Evolutionary conservation across 1,140 invertebrate genomes (phyloP), one percentile per base, ranked within the genome.

Genomic region (Zelostemma sp.): DNA sequence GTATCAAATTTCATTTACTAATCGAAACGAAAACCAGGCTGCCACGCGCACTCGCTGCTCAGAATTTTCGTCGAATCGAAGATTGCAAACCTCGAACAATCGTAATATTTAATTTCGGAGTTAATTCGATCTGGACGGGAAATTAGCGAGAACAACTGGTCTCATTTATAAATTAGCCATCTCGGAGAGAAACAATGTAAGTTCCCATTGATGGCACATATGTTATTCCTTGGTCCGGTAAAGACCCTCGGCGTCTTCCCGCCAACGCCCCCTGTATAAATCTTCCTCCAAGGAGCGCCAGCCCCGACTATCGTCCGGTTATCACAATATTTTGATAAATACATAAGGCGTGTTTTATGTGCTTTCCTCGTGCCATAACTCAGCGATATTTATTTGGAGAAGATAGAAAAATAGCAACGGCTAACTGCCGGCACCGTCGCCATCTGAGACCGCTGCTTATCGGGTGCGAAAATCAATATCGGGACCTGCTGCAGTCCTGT

Each of bases 311-410:
- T 61, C 35, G 53, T 70, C 62, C 63, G 56, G 76, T 77, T 81
- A 80, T 83, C 80, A 81, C 75, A 83, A 85, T 85, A 84, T 85
- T 84, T 85, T 83, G 81, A 85, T 77, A 85, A 84, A 84, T 84
- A 80, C 76, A 78, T 76, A 72, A 80, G 77, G 74, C 76, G 75
- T 79, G 76, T 80, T 83, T 78, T 80, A 77, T 75, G 70, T 74
- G 61, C 71, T 75, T 75, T 75, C 64, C 55, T 67, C 53, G 56
- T 48, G 70, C 69, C 54, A 77, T 79, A 82, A 82, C 75, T 83
- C 78, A 78, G 50, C 64, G 72, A 74, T 82, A 77, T 80, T 82
- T 83, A 77, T 79, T 83, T 79, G 77, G 53, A 73, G 68, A 76
- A 75, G 75, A 72, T 80, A 78, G 80, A 80, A 80, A 81, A 83